Percentiles rank a stretch among this genome's conserved stretches.
Conservation (phyloP, 2,888 invertebrate species). For the Dryobota labecula region DNA sequence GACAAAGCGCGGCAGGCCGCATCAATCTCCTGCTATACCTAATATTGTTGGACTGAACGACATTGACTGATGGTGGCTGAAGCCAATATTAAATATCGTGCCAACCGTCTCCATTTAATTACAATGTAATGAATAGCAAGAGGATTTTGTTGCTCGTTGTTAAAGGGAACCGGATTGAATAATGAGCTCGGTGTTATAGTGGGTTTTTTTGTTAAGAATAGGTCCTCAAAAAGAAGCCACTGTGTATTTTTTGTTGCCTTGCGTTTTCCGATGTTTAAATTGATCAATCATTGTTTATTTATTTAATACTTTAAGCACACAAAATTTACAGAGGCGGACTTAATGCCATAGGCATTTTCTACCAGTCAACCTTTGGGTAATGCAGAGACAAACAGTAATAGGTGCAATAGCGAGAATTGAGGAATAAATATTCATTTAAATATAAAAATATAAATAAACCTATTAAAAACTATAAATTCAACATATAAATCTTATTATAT, state of each 20-base stretch:
- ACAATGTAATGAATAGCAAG: constrained; percentile 59
- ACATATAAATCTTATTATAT: too few relatives aligned
- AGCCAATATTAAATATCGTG: constrained; percentile 70
- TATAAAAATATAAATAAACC: too few relatives aligned
- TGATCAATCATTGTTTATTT: too few relatives aligned
- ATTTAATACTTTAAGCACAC: too few relatives aligned
- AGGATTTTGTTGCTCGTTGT: constrained; percentile 52
- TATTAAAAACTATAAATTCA: too few relatives aligned
- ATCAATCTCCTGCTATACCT: constrained; percentile 72
- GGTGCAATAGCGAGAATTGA: too few relatives aligned
- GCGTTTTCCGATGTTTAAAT: too few relatives aligned
- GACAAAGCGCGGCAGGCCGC: constrained; percentile 70
- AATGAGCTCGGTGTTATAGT: constrained; percentile 26
- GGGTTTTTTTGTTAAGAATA: constrained; percentile 3
- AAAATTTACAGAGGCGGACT: too few relatives aligned
- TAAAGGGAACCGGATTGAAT: constrained; percentile 34
- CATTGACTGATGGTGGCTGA: constrained; percentile 71
- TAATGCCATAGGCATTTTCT: too few relatives aligned
- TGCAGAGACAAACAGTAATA: too few relatives aligned
- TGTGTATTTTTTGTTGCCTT: background rate
- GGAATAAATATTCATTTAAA: too few relatives aligned
- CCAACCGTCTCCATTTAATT: constrained; percentile 66
- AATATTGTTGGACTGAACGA: constrained; percentile 69
- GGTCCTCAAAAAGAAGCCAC: background rate
- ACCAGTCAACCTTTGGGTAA: too few relatives aligned